Percentiles rank a stretch among this genome's conserved stretches.
Conservation (phyloP, 2,113 vertebrate species). For the Serilophus lunatus region DNA sequence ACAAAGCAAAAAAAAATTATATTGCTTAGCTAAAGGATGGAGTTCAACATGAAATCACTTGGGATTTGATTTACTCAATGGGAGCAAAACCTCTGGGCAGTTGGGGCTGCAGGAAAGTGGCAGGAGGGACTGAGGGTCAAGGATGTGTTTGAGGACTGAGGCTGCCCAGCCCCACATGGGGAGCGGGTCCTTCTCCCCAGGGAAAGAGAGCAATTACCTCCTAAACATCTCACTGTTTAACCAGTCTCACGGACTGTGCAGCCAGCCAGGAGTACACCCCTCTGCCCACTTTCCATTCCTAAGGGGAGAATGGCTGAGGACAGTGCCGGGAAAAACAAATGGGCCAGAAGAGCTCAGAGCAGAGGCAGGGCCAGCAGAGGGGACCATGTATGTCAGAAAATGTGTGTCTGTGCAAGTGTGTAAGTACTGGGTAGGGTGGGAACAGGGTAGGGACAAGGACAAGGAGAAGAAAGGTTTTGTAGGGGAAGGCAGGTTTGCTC, state of each 20-base stretch:
- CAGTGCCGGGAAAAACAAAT: neutral
- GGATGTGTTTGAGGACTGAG: neutral
- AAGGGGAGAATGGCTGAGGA: neutral
- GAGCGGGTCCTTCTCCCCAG: neutral
- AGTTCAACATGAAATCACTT: neutral
- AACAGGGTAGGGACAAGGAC: neutral
- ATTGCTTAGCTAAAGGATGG: neutral
- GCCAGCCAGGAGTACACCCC: neutral
- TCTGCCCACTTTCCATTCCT: neutral
- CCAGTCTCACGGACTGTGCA: neutral
- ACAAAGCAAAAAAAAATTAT: neutral
- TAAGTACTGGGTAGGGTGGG: neutral
- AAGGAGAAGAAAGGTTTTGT: neutral
- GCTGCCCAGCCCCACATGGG: neutral
- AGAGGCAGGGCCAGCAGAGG: neutral
- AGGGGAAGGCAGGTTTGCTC: neutral
- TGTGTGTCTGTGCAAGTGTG: neutral
- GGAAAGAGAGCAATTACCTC: neutral
- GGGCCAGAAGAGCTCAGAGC: neutral
- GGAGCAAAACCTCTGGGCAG: neutral
- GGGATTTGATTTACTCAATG: neutral
- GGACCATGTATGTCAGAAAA: neutral
- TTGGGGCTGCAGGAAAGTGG: neutral
- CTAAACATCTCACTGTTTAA: neutral
- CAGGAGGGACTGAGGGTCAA: neutral